Percentiles rank a stretch among this genome's conserved stretches.
Conservation (phyloP, 2,888 invertebrate genomes). For the Diadromus collaris region DNA sequence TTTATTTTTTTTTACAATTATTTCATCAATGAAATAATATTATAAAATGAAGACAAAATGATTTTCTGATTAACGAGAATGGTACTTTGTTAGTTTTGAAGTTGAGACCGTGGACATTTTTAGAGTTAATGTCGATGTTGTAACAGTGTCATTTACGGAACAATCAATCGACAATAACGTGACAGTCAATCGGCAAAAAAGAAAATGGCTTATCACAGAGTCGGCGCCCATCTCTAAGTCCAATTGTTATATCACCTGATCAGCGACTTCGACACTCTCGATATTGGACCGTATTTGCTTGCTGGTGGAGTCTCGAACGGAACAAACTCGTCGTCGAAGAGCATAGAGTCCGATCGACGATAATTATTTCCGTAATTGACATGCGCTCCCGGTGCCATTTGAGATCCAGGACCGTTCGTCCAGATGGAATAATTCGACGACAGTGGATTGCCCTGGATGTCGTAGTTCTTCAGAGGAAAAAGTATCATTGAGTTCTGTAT, state of each 20-base stretch:
- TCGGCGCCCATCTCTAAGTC: too few species aligned
- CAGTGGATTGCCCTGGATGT: constrained; percentile 72
- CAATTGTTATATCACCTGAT: constrained; percentile 68
- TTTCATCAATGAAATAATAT: too few species aligned
- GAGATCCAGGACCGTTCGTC: constrained; percentile 73
- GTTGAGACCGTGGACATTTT: too few species aligned
- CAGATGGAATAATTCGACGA: constrained; percentile 77
- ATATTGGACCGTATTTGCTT: constrained; percentile 87
- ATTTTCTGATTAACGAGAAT: too few species aligned
- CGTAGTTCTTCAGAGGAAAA: constrained; percentile 71
- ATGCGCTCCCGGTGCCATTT: constrained; percentile 70
- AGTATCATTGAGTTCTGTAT: not conserved
- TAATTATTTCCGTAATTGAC: constrained; percentile 77
- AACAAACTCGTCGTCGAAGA: constrained; percentile 85
- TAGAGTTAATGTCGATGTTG: too few species aligned
- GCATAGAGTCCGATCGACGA: constrained; percentile 82
- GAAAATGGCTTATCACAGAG: too few species aligned
- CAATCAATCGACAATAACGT: too few species aligned
- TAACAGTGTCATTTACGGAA: too few species aligned
- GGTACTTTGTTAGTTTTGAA: too few species aligned
- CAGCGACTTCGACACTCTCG: constrained; percentile 78
- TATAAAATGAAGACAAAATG: too few species aligned
- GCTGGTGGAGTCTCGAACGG: constrained; percentile 85
- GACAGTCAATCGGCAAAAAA: too few species aligned
- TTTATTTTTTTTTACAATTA: too few species aligned